phyloP scores from a whole-genome alignment of 2,113 vertebrate species.

The Ardeotis arabs region DNA sequence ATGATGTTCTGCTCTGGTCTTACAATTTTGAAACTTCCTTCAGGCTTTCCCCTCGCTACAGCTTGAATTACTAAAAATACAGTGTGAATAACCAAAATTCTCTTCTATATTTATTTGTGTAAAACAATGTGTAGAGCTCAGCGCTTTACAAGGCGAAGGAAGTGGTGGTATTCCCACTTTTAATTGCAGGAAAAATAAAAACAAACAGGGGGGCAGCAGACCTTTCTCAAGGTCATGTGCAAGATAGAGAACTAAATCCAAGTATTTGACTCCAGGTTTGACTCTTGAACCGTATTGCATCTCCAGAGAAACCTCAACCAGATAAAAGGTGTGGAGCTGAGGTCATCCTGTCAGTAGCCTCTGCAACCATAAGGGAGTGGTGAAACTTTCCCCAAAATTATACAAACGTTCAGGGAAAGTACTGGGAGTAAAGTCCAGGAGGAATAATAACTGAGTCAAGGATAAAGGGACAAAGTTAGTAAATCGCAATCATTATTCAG shows the following conservation, averaged over 20 bases:
- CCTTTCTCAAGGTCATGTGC: background rate
- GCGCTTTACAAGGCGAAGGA: background rate
- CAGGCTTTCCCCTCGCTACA: background rate
- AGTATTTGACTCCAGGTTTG: background rate
- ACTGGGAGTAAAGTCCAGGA: background rate
- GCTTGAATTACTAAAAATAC: background rate
- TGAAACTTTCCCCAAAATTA: background rate
- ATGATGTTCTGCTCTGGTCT: background rate
- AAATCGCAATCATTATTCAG: slow-evolving; percentile 40
- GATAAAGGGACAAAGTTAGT: slow-evolving; percentile 47
- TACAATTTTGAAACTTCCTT: background rate
- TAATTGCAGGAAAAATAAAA: background rate
- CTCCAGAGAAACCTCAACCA: background rate
- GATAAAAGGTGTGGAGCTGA: background rate
- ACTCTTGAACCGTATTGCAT: background rate
- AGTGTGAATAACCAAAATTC: too few relatives aligned
- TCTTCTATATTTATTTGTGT: background rate
- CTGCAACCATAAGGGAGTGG: background rate
- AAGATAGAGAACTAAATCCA: background rate
- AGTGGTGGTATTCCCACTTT: background rate
- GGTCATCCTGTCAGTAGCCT: background rate
- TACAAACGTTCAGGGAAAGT: accelerated
- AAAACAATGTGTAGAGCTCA: accelerated
- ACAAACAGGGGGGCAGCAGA: accelerated
- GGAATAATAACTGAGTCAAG: slow-evolving; percentile 40